phyloP scores from a whole-genome alignment of 2,888 invertebrate species.

The Thera britannica region DNA sequence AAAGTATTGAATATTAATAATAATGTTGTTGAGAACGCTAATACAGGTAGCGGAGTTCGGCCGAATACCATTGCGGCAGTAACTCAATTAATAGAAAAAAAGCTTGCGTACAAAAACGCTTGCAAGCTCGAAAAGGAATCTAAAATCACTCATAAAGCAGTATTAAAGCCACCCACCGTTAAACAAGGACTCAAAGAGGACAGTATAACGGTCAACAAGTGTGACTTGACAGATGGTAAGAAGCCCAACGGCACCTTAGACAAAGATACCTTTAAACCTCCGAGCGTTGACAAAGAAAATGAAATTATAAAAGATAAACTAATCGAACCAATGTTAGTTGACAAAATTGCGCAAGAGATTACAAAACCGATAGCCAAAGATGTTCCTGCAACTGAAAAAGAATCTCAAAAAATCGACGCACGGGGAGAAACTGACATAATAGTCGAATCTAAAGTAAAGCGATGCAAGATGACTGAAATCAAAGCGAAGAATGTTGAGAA shows the following conservation, averaged over 20 bases:
- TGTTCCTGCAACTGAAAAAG: constrained; percentile 36
- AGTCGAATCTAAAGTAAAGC: constrained; percentile 50
- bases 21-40: constrained; percentile 72
- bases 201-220: constrained; percentile 47
- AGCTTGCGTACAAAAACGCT: constrained; percentile 68
- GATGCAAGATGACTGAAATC: constrained; percentile 64
- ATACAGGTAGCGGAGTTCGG: constrained; percentile 63
- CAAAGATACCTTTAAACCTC: constrained; percentile 38
- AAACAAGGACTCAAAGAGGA: constrained; percentile 60
- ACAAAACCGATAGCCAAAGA: constrained; percentile 38
- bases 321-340: constrained; percentile 26
- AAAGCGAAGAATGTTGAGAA: constrained; percentile 76
- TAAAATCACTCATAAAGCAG: constrained; percentile 74
- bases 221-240: constrained; percentile 46
- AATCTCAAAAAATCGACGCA: constrained; percentile 44
- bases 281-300: constrained; percentile 40
- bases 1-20: constrained; percentile 80
- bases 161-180: constrained; percentile 70
- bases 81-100: constrained; percentile 73
- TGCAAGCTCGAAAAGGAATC: constrained; percentile 74
- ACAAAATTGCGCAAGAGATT: constrained; percentile 34
- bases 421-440: constrained; percentile 34
- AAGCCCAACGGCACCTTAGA: constrained; percentile 43
- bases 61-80: constrained; percentile 73
- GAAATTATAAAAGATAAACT: constrained; percentile 45